These are phyloP conservation scores for Pao palembangensis DNA, from an alignment of 2,113 vertebrate genomes.

Conservation along the genomic window DNA sequence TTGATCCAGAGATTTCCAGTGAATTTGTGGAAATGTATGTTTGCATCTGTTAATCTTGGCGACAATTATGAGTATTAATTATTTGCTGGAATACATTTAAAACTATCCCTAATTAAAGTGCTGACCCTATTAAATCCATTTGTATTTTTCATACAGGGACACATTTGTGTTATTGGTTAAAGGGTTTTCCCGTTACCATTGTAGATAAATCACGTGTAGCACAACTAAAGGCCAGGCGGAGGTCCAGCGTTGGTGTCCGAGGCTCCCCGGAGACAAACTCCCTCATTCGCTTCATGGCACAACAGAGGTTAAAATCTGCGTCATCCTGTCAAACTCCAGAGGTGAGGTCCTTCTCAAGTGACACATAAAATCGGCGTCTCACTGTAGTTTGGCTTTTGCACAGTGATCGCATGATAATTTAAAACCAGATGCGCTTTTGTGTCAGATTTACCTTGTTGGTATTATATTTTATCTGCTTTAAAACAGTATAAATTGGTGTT, in stretches of 20 bases:
- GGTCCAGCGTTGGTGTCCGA: constrained; percentile 68
- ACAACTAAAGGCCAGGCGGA: constrained; percentile 68
- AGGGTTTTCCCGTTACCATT: constrained; percentile 1
- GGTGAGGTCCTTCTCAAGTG: constrained; percentile 40
- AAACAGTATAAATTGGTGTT: neutral
- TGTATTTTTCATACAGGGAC: neutral
- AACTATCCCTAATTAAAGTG: too few relatives aligned
- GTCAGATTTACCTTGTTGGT: neutral
- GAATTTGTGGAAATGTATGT: too few relatives aligned
- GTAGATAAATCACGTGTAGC: constrained; percentile 72
- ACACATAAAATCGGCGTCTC: neutral
- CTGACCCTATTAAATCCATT: too few relatives aligned
- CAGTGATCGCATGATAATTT: neutral
- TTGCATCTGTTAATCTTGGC: too few relatives aligned
- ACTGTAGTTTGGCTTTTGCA: neutral
- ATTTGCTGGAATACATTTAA: too few relatives aligned
- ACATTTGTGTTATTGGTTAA: neutral
- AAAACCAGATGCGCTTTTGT: neutral
- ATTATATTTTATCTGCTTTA: neutral
- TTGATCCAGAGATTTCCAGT: too few relatives aligned
- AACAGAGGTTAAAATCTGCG: constrained; percentile 63
- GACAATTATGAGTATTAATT: too few relatives aligned
- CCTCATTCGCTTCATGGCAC: constrained; percentile 74
- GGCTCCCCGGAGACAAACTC: constrained; percentile 79
- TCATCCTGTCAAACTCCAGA: constrained; percentile 34